Conservation (phyloP, 1,140 invertebrate species). For the Meloidogyne floridensis region DNA sequence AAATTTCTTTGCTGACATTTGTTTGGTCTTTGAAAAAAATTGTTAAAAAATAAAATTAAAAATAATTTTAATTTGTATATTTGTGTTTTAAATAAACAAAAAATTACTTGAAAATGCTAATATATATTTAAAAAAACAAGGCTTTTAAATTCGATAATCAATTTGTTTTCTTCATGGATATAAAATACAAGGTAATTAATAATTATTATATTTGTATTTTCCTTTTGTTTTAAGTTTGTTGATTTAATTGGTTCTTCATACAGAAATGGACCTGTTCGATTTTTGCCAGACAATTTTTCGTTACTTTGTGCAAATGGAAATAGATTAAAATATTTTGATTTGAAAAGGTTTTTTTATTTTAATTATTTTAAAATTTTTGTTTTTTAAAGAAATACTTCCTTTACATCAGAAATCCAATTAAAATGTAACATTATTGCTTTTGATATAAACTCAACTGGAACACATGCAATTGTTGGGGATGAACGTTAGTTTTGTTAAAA, state of each 20-base stretch:
- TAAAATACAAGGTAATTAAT: conserved; percentile 22
- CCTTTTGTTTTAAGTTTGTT: conserved; percentile 40
- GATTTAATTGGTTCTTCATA: conserved; percentile 41
- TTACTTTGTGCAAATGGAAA: conserved; percentile 42
- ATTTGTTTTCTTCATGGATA: conserved; percentile 9
- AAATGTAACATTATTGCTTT: conserved; percentile 35
- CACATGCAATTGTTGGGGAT: conserved; percentile 43
- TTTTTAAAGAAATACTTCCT: conserved; percentile 42
- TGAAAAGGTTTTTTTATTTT: conserved; percentile 33
- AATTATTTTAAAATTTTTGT: conserved; percentile 11
- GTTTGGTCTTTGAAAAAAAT: too few relatives aligned
- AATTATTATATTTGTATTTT: background rate
- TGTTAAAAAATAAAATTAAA: too few relatives aligned
- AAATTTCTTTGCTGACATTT: background rate
- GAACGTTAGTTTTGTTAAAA: conserved; percentile 21
- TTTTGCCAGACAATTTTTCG: conserved; percentile 36
- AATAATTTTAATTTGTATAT: too few relatives aligned
- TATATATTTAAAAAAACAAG: too few relatives aligned
- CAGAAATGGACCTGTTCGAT: conserved; percentile 40
- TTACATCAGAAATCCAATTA: conserved; percentile 32
- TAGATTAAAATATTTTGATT: conserved; percentile 41
- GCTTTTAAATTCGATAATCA: too few relatives aligned
- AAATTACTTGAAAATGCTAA: too few relatives aligned
- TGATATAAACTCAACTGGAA: conserved; percentile 41
- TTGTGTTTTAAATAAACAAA: too few relatives aligned